phyloP scores from a whole-genome alignment of 2,888 invertebrate species.

The Laspeyria flexula region DNA sequence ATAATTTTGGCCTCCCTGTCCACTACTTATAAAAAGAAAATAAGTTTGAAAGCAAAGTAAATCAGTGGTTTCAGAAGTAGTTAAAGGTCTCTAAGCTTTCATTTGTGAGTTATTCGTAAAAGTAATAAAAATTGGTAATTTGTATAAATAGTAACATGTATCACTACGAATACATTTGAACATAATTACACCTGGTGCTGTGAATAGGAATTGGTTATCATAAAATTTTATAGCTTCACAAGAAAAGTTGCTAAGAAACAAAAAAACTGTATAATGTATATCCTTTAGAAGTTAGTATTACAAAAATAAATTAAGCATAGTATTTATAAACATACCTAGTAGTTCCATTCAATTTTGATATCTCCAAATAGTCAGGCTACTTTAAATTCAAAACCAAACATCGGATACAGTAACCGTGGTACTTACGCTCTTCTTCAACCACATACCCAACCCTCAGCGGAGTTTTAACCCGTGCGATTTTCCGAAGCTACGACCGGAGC shows the following conservation, averaged over 20 bases:
- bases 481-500: conserved; percentile 49
- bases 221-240: too few relatives aligned
- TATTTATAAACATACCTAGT: not conserved
- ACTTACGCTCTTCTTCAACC: conserved; percentile 32
- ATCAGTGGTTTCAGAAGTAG: not conserved
- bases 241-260: too few relatives aligned
- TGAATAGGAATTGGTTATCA: too few relatives aligned
- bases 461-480: conserved; percentile 47
- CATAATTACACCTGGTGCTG: too few relatives aligned
- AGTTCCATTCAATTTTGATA: not conserved
- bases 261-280: too few relatives aligned
- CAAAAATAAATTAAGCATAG: too few relatives aligned
- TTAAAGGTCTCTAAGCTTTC: too few relatives aligned
- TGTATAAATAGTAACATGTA: too few relatives aligned
- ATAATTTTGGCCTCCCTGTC: conserved; percentile 47
- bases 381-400: conserved; percentile 13
- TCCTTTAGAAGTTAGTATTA: too few relatives aligned
- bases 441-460: conserved; percentile 39
- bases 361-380: not conserved
- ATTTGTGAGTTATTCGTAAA: too few relatives aligned
- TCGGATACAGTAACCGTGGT: conserved; percentile 8
- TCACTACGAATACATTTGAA: too few relatives aligned
- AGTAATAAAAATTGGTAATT: too few relatives aligned
- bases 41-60: conserved; percentile 16
- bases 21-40: conserved; percentile 25